Evolutionary conservation across 2,797 vertebrate genomes (phyloP).

Genomic region (Anas capensis): DNA sequence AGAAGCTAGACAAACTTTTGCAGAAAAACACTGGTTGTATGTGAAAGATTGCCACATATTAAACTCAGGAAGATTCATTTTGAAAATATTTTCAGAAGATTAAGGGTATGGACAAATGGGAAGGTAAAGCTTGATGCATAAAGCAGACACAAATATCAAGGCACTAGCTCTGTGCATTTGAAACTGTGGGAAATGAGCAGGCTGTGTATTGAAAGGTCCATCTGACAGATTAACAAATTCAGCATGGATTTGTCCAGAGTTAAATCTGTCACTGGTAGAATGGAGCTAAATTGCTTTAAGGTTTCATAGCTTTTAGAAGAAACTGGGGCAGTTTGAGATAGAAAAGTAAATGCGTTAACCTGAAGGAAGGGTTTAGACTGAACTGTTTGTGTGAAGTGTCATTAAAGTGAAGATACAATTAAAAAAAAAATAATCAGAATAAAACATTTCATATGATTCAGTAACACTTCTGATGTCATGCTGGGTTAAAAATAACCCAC

Average conservation of each 20-base stretch:
- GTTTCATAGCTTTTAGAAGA: constrained; percentile 24
- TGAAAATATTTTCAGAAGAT: constrained; percentile 27
- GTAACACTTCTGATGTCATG: neutral
- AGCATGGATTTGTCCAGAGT: constrained; percentile 43
- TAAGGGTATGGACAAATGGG: neutral
- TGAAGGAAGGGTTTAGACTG: neutral
- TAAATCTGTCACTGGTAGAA: neutral
- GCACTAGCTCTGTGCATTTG: constrained; percentile 23
- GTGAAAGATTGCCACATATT: neutral
- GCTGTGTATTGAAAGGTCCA: constrained; percentile 14
- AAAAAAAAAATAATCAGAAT: neutral
- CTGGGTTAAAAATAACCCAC: neutral
- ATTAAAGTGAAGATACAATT: neutral
- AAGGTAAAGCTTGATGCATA: constrained; percentile 22
- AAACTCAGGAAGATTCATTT: neutral
- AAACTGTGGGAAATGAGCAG: constrained; percentile 9
- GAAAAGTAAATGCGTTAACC: neutral
- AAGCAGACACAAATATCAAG: neutral
- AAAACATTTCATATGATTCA: neutral
- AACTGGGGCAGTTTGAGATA: neutral
- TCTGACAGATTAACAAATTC: constrained; percentile 58
- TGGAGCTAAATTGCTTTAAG: constrained; percentile 39
- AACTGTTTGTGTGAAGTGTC: neutral
- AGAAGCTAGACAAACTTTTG: neutral
- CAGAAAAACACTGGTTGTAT: neutral